These are phyloP conservation scores for Clitarchus hookeri DNA, from an alignment of 2,888 invertebrate species.

Conservation along the genomic window DNA sequence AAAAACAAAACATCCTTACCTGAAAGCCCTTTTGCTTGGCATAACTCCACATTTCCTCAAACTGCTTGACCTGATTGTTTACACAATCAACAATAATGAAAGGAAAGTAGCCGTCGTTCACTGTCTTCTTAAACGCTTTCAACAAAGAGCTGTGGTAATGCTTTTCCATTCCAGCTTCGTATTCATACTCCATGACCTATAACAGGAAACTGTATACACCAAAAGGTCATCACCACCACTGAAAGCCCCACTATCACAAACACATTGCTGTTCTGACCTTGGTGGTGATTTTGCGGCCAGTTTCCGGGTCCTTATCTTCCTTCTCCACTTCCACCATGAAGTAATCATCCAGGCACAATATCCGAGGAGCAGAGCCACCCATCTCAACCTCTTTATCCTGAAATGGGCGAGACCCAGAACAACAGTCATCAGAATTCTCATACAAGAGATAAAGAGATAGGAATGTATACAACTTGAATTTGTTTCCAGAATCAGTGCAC, in stretches of 20 bases:
- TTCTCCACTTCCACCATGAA: slow-evolving; percentile 87
- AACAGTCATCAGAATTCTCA: too few relatives aligned
- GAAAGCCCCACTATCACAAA: background rate
- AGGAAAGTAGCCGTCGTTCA: slow-evolving; percentile 87
- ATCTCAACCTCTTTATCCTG: slow-evolving; percentile 76
- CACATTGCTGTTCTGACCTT: slow-evolving; percentile 56
- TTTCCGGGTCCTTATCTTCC: slow-evolving; percentile 69
- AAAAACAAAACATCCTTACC: slow-evolving; percentile 56
- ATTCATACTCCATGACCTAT: slow-evolving; percentile 84
- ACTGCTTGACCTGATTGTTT: slow-evolving; percentile 79
- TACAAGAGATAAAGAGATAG: too few relatives aligned
- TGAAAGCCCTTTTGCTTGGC: slow-evolving; percentile 85
- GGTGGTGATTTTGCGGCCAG: slow-evolving; percentile 70
- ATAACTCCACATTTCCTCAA: slow-evolving; percentile 87
- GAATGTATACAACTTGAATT: too few relatives aligned
- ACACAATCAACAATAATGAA: slow-evolving; percentile 93
- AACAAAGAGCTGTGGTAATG: slow-evolving; percentile 80
- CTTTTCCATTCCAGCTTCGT: slow-evolving; percentile 81
- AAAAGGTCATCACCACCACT: slow-evolving; percentile 30
- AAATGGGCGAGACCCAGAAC: slow-evolving; percentile 39
- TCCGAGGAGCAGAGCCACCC: slow-evolving; percentile 86
- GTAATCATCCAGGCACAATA: slow-evolving; percentile 94
- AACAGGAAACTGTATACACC: slow-evolving; percentile 46
- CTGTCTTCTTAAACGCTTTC: slow-evolving; percentile 87
- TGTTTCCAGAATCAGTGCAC: too few relatives aligned